Evolutionary conservation across 2,888 invertebrate species (phyloP).

Genomic region (Iphiclides podalirius): DNA sequence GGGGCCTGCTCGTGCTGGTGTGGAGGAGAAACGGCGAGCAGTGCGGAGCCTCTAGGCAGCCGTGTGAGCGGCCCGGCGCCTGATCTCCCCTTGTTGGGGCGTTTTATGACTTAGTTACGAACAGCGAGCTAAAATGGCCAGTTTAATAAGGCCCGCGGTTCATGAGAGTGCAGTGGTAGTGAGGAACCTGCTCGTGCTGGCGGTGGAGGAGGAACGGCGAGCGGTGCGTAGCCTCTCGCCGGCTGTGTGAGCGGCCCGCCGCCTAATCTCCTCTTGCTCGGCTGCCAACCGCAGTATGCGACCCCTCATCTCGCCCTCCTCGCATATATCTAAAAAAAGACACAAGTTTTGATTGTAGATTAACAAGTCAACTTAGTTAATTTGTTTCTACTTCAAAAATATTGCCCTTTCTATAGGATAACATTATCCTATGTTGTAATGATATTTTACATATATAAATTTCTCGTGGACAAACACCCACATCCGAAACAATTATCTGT

Average conservation of each 20-base stretch:
- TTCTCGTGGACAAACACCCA: too few species aligned
- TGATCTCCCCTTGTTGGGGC: slow-evolving; percentile 89
- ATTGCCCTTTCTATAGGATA: too few species aligned
- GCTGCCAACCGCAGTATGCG: slow-evolving; percentile 92
- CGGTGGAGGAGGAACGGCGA: slow-evolving; percentile 73
- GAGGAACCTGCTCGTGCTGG: slow-evolving; percentile 70
- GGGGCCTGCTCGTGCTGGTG: slow-evolving; percentile 69
- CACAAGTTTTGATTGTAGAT: too few species aligned
- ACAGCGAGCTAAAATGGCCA: too few species aligned
- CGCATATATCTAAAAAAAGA: slow-evolving; percentile 89
- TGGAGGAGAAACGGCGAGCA: slow-evolving; percentile 71
- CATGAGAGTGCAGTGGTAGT: too few species aligned
- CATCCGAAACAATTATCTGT: too few species aligned
- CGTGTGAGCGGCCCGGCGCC: slow-evolving; percentile 76
- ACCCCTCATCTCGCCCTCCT: slow-evolving; percentile 95
- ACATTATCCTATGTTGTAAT: too few species aligned
- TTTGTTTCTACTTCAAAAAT: too few species aligned
- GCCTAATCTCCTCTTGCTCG: slow-evolving; percentile 88
- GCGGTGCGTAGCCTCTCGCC: slow-evolving; percentile 69
- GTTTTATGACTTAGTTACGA: too few species aligned
- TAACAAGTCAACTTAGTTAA: slow-evolving; percentile 3
- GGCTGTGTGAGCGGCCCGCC: slow-evolving; percentile 74
- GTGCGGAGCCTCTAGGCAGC: slow-evolving; percentile 66
- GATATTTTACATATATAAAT: too few species aligned
- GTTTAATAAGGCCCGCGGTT: too few species aligned